Evolutionary conservation across 1,140 invertebrate species (phyloP).

Genomic region (Drosophila orosa): DNA sequence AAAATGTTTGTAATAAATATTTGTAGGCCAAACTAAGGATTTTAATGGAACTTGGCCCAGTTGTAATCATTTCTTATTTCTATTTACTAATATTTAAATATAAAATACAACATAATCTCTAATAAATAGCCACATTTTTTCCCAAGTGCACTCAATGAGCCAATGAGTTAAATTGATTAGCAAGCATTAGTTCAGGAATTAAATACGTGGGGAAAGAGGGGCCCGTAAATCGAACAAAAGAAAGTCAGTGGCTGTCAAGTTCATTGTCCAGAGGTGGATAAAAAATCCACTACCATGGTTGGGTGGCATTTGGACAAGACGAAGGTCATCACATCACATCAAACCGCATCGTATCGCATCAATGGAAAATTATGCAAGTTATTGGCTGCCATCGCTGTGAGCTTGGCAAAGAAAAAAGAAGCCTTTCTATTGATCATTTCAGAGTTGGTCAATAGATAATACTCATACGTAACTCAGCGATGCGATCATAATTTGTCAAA

Average conservation of each 20-base stretch:
- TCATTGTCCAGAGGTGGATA: constrained; percentile 59
- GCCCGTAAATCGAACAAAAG: constrained; percentile 39
- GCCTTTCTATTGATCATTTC: constrained; percentile 12
- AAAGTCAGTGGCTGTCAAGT: constrained; percentile 65
- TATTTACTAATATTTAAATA: too few relatives aligned
- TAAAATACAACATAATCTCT: too few relatives aligned
- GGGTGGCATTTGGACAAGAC: constrained; percentile 18
- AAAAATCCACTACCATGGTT: background rate
- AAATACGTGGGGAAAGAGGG: constrained; percentile 7
- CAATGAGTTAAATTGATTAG: constrained; percentile 65
- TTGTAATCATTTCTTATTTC: too few relatives aligned
- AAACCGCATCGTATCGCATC: constrained; percentile 14
- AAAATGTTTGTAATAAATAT: background rate
- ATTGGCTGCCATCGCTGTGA: constrained; percentile 16
- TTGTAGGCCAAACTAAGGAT: background rate
- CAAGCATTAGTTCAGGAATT: constrained; percentile 45
- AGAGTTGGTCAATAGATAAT: constrained; percentile 27
- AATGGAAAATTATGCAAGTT: constrained; percentile 66
- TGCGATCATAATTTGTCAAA: constrained; percentile 40
- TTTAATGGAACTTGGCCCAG: too few relatives aligned
- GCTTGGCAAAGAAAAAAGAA: constrained; percentile 24
- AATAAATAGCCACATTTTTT: too few relatives aligned
- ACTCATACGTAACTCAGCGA: constrained; percentile 53
- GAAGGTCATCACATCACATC: constrained; percentile 60
- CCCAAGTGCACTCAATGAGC: constrained; percentile 24